Percentiles rank a stretch among this genome's conserved stretches.
Evolutionary conservation across 2,888 invertebrate genomes (phyloP).

Genomic region (Brachylomia viminalis): DNA sequence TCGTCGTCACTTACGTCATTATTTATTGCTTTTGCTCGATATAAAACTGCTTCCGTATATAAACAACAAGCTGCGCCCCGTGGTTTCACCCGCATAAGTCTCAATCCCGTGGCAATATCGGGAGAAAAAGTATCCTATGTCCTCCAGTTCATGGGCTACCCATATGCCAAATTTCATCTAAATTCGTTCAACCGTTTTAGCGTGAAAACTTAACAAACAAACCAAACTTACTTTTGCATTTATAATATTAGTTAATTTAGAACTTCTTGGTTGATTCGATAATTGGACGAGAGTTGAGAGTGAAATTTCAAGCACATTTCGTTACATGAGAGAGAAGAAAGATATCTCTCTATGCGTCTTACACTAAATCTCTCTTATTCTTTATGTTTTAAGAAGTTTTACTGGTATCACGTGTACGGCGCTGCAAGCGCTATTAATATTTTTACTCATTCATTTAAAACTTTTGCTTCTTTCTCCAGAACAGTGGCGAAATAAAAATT

Average conservation of each 20-base stretch:
- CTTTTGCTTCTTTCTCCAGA: background rate
- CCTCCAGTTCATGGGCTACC: no score
- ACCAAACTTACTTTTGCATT: no score
- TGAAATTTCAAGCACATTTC: background rate
- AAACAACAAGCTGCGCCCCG: no score
- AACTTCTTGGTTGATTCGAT: background rate
- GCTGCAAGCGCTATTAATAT: background rate
- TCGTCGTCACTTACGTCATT: constrained; percentile 46
- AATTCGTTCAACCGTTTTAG: no score
- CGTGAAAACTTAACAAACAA: no score
- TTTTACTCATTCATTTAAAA: background rate
- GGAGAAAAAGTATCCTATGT: no score
- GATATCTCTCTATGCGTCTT: background rate
- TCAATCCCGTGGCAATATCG: no score
- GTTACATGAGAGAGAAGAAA: background rate
- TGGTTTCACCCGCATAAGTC: no score
- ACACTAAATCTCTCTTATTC: background rate
- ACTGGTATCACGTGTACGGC: background rate
- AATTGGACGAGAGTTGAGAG: background rate
- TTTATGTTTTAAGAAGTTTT: background rate
- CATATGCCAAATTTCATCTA: no score
- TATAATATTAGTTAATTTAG: no score
- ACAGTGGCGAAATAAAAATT: background rate
- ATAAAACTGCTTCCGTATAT: constrained; percentile 44
- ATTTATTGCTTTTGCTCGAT: constrained; percentile 48